Base-by-base conservation (phyloP, 2,113 vertebrate genomes). In the Corythaixoides concolor region DNA sequence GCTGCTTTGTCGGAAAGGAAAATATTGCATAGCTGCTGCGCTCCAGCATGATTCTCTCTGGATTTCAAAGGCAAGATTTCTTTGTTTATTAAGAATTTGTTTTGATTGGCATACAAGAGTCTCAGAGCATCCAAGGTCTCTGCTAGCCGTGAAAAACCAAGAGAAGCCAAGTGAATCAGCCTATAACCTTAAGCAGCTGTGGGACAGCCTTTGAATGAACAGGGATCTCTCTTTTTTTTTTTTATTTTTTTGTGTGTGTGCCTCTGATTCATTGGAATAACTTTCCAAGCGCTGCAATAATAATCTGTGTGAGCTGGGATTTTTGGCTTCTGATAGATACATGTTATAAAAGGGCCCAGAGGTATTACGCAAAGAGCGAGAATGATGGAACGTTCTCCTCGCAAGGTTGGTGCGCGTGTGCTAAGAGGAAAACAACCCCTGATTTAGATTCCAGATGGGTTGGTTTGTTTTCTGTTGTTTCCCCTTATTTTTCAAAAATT, bases 51-150 rank as follows among this genome's bases (percentile, higher is more conserved):
- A 95, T 75, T 89, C 89, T 86, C 64, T 80, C 85, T 85, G 73
- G 89, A 93, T 93, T 97, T 97, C 78, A 96, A 95, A 89, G 91
- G 83, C 85, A 90, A 80, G 92, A 80, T 52, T 94, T 97, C 87
- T 88, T 96, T 89, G 82, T 96, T 95, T 96, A 87, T 95, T 87
- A 95, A 84, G 80, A 91, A 93, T 93, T 89, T 92, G 55, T 85
- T 97, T 97, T 97, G 96, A 97, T 85, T 97, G 97, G 85, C 96
- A 63, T 81, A 19, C 1, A 4, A 90, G 86, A 89, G 80, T 81
- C 92, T 95, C 90, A 63, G 87, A 94, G 82, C 80, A 75, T 95
- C 85, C 77, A 67, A 82, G 90, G 92, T 91, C 92, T 93, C 82
- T 87, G 69, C 69, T 86, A 88, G 92, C 88, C 88, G 85, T 69